A percentile compares a stretch with the other conserved stretches of the same genome.
phyloP scores from a whole-genome alignment of 2,113 vertebrate species.

The Mohoua ochrocephala region DNA sequence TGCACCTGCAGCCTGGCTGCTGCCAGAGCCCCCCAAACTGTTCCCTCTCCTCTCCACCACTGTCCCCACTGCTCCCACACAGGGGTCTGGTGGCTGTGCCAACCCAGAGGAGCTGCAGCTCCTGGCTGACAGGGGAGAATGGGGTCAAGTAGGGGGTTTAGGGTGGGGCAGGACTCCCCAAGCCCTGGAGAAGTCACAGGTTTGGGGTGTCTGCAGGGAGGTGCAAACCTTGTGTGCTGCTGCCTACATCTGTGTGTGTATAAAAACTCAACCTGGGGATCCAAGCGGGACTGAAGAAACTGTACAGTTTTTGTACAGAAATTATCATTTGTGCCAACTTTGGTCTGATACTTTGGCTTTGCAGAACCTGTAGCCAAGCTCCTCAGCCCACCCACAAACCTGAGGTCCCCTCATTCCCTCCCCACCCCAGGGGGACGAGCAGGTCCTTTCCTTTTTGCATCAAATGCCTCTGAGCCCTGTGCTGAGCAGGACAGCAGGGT shows the following conservation, averaged over 20 bases:
- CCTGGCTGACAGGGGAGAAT: rapidly evolving
- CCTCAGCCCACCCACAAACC: neutral
- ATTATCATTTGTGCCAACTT: neutral
- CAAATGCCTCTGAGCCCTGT: neutral
- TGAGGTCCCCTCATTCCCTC: neutral
- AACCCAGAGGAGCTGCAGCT: neutral
- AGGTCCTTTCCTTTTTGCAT: neutral
- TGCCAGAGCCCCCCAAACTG: neutral
- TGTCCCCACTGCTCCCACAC: neutral
- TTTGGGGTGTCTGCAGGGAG: neutral
- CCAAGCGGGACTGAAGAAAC: neutral
- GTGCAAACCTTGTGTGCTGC: neutral
- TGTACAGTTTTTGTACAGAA: neutral
- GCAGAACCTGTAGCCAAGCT: neutral
- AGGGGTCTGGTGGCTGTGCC: neutral
- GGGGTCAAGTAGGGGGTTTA: too few relatives aligned
- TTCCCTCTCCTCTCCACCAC: neutral
- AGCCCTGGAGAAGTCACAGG: neutral
- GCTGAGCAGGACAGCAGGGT: neutral
- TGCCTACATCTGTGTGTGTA: neutral
- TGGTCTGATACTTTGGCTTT: neutral
- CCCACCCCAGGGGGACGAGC: neutral
- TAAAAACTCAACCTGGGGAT: neutral
- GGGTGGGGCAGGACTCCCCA: neutral
- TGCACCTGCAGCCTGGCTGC: neutral